Base-by-base conservation (phyloP, 2,888 invertebrate species). In the Netelia melanura region DNA sequence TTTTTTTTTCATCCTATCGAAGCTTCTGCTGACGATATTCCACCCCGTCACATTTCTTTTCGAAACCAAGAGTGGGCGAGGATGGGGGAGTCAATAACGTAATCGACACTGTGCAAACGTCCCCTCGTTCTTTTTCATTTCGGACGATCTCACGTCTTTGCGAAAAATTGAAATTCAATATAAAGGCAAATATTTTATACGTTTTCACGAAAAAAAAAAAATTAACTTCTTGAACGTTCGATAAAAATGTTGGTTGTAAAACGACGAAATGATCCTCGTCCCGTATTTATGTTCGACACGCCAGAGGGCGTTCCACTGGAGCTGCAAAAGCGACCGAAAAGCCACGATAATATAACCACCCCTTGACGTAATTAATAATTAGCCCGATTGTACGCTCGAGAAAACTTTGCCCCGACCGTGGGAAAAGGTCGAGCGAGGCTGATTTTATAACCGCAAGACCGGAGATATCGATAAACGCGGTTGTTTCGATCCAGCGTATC, bases 311-410 rank as follows among this genome's bases (percentile, higher is more conserved):
- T 52, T n/a, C 52, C 11, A 14, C 56, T 56, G 8, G 21, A 14
- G 56, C 8, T 56, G 30, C 30, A 30, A 56, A n/a, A 21, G 56
- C 56, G 17, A 56, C 56, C 17, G 10, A 10, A 14, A 14, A 48
- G 48, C 48, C 10, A 10, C 21, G 56, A 8, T 56, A 21, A 56
- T 56, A 56, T 56, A 14, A n/a, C 56, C 62, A 23, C 25, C n/a
- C 30, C 17, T 10, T n/a, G 48, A 3, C 23, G 70, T 84, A 81
- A 81, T 84, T 78, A 81, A 84, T 78, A 9, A 84, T 84, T 81
- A 81, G 58, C 56, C 56, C 74, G 75, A 77, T 78, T 84, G 74
- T 70, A 62, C 72, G 76, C 76, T 67, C 54, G 58, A 67, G 62
- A 81, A 81, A 65, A 52, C 56, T 38, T 11, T 48, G 25, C 17